phyloP scores from a whole-genome alignment of 2,113 vertebrate species.

The Erpornis zantholeuca region DNA sequence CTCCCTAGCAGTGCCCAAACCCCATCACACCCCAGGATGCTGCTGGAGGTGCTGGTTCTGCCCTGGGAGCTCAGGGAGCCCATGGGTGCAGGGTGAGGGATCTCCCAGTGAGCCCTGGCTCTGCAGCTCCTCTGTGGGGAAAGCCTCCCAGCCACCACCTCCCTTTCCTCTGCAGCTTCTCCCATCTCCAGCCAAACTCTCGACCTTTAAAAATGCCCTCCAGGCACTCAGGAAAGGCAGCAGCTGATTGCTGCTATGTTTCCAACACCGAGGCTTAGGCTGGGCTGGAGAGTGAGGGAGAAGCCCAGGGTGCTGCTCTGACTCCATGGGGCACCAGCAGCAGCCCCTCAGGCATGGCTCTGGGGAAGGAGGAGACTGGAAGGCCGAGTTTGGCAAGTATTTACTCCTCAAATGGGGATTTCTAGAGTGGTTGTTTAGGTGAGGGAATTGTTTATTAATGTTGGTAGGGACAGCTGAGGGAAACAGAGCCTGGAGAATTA shows the following conservation, averaged over 20 bases:
- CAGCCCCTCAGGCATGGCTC: neutral
- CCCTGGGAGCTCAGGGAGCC: neutral
- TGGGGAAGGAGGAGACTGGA: neutral
- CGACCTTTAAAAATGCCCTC: fast-evolving
- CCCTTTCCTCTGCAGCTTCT: neutral
- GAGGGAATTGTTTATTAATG: neutral
- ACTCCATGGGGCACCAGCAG: neutral
- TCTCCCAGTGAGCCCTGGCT: too few relatives aligned
- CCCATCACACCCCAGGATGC: fast-evolving
- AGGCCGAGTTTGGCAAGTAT: fast-evolving
- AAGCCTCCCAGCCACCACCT: neutral
- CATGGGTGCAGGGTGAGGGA: neutral
- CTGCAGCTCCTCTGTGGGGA: neutral
- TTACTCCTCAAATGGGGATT: neutral
- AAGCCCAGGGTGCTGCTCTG: neutral
- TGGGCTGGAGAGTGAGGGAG: neutral
- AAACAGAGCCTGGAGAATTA: neutral
- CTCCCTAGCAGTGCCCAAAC: neutral
- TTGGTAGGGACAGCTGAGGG: neutral
- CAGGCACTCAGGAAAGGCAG: neutral
- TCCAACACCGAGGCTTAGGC: neutral
- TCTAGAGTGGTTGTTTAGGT: fast-evolving
- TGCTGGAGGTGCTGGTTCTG: neutral
- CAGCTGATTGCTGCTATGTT: neutral
- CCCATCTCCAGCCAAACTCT: neutral